phyloP scores from a whole-genome alignment of 2,113 vertebrate species.

The Aplodontia rufa region DNA sequence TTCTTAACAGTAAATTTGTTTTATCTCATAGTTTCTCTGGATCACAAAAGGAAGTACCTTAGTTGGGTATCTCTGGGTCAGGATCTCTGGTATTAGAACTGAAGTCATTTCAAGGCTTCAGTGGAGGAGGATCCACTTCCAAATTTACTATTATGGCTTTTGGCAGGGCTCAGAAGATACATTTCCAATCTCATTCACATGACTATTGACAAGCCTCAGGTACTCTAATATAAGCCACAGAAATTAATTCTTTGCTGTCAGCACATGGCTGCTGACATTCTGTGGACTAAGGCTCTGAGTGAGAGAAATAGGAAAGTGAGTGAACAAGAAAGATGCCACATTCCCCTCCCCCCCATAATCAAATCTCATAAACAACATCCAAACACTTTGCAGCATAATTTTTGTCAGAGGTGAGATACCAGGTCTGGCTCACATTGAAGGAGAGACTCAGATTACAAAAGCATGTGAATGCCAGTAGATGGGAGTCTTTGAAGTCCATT shows the following conservation, averaged over 20 bases:
- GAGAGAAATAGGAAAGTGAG: background rate
- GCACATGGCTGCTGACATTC: background rate
- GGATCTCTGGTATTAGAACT: background rate
- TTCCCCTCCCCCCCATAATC: background rate
- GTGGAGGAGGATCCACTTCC: background rate
- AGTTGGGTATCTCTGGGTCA: background rate
- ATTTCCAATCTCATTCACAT: background rate
- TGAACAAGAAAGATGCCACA: background rate
- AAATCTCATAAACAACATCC: background rate
- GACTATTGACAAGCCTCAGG: background rate
- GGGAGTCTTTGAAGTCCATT: too few species aligned
- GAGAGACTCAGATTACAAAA: background rate
- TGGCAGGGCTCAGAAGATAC: background rate
- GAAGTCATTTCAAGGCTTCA: background rate
- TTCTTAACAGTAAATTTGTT: background rate
- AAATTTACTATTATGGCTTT: background rate
- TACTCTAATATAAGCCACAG: background rate
- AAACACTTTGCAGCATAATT: background rate
- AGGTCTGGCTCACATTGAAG: background rate
- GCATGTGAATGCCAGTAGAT: background rate
- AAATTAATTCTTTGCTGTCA: background rate
- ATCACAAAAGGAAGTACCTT: background rate
- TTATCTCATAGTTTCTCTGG: background rate
- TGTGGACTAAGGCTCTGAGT: background rate
- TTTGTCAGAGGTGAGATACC: background rate